Conservation (phyloP, 2,113 vertebrate species). For the Xerus inauris region DNA sequence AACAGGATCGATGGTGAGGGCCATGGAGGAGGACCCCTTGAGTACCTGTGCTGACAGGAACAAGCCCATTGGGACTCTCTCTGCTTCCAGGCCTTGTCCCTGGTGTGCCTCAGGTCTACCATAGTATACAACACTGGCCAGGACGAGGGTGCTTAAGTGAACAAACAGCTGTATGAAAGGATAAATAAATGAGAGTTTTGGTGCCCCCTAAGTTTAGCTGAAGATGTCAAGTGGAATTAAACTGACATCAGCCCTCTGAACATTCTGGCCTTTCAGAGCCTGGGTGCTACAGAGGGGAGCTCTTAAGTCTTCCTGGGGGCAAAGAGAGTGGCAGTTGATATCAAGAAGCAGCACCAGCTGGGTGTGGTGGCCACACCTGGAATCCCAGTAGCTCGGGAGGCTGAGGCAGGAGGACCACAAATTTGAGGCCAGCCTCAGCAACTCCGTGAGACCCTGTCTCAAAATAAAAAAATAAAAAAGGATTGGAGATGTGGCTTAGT, state of each 20-base stretch:
- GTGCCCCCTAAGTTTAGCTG: not conserved
- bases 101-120: not conserved
- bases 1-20: not conserved
- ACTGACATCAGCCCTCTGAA: accelerated
- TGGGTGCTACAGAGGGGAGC: not conserved
- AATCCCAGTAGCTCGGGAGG: no score
- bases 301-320: not conserved
- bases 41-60: not conserved
- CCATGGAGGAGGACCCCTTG: not conserved
- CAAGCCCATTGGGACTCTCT: not conserved
- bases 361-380: no score
- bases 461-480: no score
- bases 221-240: not conserved
- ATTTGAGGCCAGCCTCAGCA: no score
- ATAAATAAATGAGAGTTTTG: not conserved
- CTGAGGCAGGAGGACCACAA: no score
- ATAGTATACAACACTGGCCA: accelerated
- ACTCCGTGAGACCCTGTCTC: no score
- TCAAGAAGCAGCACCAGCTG: not conserved
- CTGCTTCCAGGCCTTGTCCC: not conserved
- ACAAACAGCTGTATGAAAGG: not conserved
- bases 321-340: not conserved
- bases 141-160: not conserved
- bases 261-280: not conserved
- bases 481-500: no score